Base-by-base conservation (phyloP, 2,888 invertebrate genomes). In the Lithophane leautieri region DNA sequence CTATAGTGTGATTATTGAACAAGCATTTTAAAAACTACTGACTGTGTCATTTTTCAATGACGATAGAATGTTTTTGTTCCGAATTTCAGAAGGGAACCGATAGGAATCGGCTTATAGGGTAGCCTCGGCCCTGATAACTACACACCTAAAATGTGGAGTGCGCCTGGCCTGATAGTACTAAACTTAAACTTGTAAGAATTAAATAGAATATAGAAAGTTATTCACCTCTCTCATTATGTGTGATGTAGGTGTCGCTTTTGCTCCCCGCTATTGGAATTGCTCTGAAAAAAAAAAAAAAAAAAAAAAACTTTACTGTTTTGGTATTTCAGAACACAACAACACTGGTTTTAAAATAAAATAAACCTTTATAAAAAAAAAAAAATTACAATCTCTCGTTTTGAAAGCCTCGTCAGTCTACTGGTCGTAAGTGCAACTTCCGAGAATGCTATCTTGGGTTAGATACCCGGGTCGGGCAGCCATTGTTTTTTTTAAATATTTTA, bases 191-290 rank as follows among this genome's bases (percentile, higher is more conserved):
- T 56, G 16, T 28, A 58, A 28, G 44, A 44, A 44, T 44, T 28
- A 28, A 67, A 66, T 19, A 40, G 4, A 28, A 19, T 16, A 54
- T 22, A 12, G 2, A 19, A 25, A n/a, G 0, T 42, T 28, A 34
- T 25, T 72, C 34, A 94, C 94, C 94, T 91, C 87, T 91, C 58
- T 90, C 92, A 25, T 82, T 84, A 14, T 85, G 82, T 22, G 76
- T 69, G 67, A 93, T 90, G 65, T 90, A 91, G 0, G 94, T 91
- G 28, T 95, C 94, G 56, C 94, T 95, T 82, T 92, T 94, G 66
- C 93, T 93, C 0, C 87, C 88, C 70, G 91, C 92, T 42, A 94
- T 63, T 81, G 89, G 90, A 0, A 91, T 69, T 8, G 92, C 90
- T 70, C 95, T 95, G 91, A 78, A 93, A 93, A 19, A 71, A 22